Conservation (phyloP, 1,140 invertebrate species). For the Caerostris extrusa region DNA sequence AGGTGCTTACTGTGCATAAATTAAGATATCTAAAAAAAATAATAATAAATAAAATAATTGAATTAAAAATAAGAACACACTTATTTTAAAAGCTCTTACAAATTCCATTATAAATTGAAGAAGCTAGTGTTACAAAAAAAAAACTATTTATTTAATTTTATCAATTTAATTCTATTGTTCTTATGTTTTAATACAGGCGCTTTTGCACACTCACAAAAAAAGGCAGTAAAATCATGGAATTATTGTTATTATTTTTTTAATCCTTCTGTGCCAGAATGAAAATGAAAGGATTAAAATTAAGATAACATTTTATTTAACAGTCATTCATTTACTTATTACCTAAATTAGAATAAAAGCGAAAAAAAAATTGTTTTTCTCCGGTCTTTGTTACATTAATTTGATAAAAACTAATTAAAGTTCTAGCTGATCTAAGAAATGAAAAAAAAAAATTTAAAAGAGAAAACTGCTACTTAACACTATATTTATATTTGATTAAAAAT, state of each 20-base stretch:
- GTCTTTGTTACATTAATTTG: slow-evolving; percentile 47
- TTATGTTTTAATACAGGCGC: background rate
- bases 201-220: background rate
- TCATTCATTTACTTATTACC: slow-evolving; percentile 41
- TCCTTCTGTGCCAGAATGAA: background rate
- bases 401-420: slow-evolving; percentile 55
- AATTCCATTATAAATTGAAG: too few relatives aligned
- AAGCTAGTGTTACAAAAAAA: too few relatives aligned
- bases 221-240: background rate
- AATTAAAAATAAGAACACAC: too few relatives aligned
- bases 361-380: background rate
- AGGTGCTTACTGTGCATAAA: too few relatives aligned
- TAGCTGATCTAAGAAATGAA: background rate
- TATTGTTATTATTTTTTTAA: too few relatives aligned
- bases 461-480: slow-evolving; percentile 27
- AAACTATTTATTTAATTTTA: background rate
- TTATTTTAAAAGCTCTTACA: too few relatives aligned
- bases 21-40: too few relatives aligned
- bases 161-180: background rate
- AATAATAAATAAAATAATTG: too few relatives aligned
- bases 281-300: slow-evolving; percentile 47
- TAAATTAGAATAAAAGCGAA: slow-evolving; percentile 22
- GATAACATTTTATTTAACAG: slow-evolving; percentile 14
- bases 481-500: slow-evolving; percentile 63
- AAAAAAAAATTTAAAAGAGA: slow-evolving; percentile 13